A percentile compares a stretch with the other conserved stretches of the same genome.
Evolutionary conservation across 2,888 invertebrate species (phyloP).

Genomic region (Drosophila neonasuta): DNA sequence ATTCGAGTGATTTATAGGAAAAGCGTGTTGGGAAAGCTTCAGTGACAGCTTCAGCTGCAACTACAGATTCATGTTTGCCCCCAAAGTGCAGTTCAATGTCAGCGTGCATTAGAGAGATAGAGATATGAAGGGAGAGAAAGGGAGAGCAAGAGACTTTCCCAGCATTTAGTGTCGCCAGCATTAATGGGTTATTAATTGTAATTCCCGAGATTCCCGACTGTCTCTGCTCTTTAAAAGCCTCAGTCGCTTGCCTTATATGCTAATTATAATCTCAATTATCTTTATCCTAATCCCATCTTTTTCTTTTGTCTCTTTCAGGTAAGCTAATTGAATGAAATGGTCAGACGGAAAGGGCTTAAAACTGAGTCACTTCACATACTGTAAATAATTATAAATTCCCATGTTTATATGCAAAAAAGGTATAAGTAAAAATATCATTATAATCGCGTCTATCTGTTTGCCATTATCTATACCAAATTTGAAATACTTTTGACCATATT

Average conservation of each 20-base stretch:
- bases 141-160: conserved; percentile 5
- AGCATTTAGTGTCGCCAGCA: conserved; percentile 22
- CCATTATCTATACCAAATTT: conserved; percentile 4
- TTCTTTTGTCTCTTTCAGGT: conserved; percentile 53
- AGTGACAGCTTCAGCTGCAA: not conserved
- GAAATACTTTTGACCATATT: conserved; percentile 25
- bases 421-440: not conserved
- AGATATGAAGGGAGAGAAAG: too few relatives aligned
- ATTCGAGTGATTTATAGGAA: conserved; percentile 64
- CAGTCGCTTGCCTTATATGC: conserved; percentile 18
- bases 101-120: conserved; percentile 36
- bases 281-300: conserved; percentile 13
- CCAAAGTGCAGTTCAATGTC: conserved; percentile 49
- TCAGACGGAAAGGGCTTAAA: conserved; percentile 10
- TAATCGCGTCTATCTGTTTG: not conserved
- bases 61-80: conserved; percentile 10
- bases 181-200: conserved; percentile 61
- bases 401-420: not conserved
- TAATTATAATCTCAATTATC: conserved; percentile 39
- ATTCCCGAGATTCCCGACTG: conserved; percentile 14
- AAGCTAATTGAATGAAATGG: conserved; percentile 38
- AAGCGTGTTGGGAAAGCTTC: conserved; percentile 65
- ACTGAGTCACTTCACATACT: conserved; percentile 24
- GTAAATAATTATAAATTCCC: conserved; percentile 2
- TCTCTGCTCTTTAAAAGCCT: not conserved